These are phyloP conservation scores for Megaceryle alcyon DNA, from an alignment of 2,797 vertebrate genomes.

Conservation along the genomic window DNA sequence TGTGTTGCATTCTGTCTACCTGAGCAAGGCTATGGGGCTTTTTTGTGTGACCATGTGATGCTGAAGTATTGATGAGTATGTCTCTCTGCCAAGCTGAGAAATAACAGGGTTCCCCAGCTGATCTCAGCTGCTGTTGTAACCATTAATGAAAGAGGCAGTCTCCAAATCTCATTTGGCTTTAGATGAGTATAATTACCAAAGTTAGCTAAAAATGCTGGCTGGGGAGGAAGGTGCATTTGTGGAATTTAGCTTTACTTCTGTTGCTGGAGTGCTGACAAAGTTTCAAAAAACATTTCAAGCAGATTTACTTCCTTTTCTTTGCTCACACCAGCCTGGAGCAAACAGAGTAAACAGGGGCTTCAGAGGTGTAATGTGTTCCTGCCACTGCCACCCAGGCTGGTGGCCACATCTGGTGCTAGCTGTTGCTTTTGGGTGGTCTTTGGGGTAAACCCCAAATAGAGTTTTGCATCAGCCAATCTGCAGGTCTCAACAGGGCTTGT, in stretches of 20 bases:
- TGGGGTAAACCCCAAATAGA: not conserved
- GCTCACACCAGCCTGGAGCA: not conserved
- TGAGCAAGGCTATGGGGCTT: not conserved
- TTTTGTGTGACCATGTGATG: not conserved
- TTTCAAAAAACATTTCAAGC: not conserved
- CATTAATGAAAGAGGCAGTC: not conserved
- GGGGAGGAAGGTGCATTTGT: not conserved
- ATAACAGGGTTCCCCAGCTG: not conserved
- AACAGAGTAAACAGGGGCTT: not conserved
- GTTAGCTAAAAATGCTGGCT: not conserved
- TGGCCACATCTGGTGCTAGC: not conserved
- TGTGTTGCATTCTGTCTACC: not conserved
- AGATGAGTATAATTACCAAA: not conserved
- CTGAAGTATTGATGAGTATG: not conserved
- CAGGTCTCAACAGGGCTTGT: not conserved
- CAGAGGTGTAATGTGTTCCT: not conserved
- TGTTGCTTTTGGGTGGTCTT: not conserved
- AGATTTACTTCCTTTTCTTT: not conserved
- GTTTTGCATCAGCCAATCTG: not conserved
- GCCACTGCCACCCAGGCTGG: not conserved
- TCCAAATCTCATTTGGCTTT: constrained; percentile 15
- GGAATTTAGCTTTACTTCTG: not conserved
- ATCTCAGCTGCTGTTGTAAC: not conserved
- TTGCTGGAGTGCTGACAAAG: not conserved
- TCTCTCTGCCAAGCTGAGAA: not conserved